phyloP scores from a whole-genome alignment of 2,888 invertebrate genomes.

The Chloromyia formosa region DNA sequence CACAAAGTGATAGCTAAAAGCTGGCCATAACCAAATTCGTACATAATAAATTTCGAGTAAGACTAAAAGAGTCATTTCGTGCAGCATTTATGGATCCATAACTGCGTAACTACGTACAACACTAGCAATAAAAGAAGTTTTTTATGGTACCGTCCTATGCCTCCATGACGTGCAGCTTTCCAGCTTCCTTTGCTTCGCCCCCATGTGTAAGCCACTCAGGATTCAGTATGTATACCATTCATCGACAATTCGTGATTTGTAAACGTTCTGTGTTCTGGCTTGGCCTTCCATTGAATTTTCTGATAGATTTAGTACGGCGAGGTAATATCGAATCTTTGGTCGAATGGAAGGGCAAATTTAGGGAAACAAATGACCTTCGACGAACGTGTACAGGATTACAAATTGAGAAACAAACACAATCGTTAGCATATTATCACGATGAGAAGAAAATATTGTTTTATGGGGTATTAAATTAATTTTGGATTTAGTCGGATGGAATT shows the following conservation, averaged over 20 bases:
- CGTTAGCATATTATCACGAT: not conserved
- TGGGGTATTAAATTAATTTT: no score
- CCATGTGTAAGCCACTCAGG: not conserved
- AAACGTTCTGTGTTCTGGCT: constrained; percentile 9
- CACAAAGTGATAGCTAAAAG: not conserved
- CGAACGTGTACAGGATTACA: not conserved
- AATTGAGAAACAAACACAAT: not conserved
- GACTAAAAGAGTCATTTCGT: constrained; percentile 30
- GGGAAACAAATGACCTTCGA: constrained; percentile 1
- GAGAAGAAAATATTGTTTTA: no score
- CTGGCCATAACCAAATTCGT: constrained; percentile 22
- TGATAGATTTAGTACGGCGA: not conserved
- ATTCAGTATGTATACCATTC: not conserved
- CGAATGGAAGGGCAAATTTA: not conserved
- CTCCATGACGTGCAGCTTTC: not conserved
- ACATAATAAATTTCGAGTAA: constrained; percentile 25
- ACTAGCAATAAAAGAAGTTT: constrained; percentile 23
- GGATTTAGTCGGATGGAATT: no score
- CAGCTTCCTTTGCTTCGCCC: not conserved
- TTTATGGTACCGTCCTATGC: constrained; percentile 1
- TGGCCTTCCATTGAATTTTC: not conserved
- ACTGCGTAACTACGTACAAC: constrained; percentile 32
- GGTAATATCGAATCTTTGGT: not conserved
- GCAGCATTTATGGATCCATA: constrained; percentile 32
- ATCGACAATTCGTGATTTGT: constrained; percentile 17